Base-by-base conservation (phyloP, 2,888 invertebrate genomes). In the Rhyacophila evoluta region DNA sequence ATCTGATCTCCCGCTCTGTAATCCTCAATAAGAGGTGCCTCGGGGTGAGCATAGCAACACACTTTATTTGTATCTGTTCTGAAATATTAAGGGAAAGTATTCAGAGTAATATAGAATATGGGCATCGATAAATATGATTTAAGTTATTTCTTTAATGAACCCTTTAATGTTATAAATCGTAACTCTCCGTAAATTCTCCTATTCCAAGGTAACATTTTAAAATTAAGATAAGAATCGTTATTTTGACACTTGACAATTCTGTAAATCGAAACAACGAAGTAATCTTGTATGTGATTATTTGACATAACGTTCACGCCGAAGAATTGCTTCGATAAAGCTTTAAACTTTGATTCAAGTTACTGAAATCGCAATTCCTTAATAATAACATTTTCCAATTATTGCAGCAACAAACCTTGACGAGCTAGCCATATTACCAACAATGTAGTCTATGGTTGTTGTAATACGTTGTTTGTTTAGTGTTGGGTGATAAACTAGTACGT, bases 1-100 rank as follows among this genome's bases (percentile, higher is more conserved):
- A 99, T 98, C 92, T 98, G 96, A 89, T 99, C 99, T 37, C 99
- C 99, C 82, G 98, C 98, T 85, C 99, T 92, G 87, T 99, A 98
- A 88, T 99, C 99, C 88, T 99, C 99, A 84, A 99, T 96, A 74
- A 99, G 92, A 71, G 95, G 94, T 12, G 98, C 96, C 86, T 98
- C 97, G 82, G 99, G 99, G 90, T 99, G 99, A 81, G 95, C 94
- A 87, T 94, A 95, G 87, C 98, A 98, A 85, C 95, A 95, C 84
- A 97, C 94, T 88, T 93, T 95, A 86, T 95, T 95, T 85, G 88
- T 89, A 86, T 92, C 93, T 85, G 90, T 92, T 90, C 92, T 92
- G 86, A 86, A 90, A 90, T 84, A 25, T 68, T 10, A 41, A 15
- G 86, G 86, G 85, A 78, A 77, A 19, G 37, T 79, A 75, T 10